These are phyloP conservation scores for Teleopsis dalmanni DNA, from an alignment of 1,140 invertebrate genomes.

Conservation along the genomic window DNA sequence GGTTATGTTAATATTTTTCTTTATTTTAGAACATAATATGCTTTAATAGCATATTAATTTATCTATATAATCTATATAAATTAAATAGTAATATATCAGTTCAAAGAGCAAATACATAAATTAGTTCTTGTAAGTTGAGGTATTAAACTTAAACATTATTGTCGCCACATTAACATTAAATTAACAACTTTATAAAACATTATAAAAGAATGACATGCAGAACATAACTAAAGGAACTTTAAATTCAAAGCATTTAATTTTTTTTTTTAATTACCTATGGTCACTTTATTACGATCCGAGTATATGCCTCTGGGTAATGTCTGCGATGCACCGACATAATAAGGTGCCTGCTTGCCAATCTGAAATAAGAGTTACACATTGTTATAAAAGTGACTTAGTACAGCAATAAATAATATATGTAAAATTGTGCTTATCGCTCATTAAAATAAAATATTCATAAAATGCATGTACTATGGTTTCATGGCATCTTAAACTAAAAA, in stretches of 20 bases:
- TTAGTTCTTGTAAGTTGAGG: not conserved
- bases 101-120: not conserved
- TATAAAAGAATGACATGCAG: not conserved
- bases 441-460: not conserved
- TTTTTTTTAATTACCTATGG: conserved; percentile 30
- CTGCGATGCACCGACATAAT: conserved; percentile 49
- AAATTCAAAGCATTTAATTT: not conserved
- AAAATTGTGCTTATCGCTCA: too few species aligned
- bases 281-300: conserved; percentile 40
- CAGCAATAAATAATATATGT: too few species aligned
- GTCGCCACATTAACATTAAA: too few species aligned
- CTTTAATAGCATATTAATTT: too few species aligned
- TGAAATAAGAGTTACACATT: conserved; percentile 39
- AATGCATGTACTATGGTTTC: not conserved
- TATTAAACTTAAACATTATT: too few species aligned
- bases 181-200: not conserved
- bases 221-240: not conserved
- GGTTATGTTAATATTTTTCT: too few species aligned
- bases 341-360: conserved; percentile 48
- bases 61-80: too few species aligned
- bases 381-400: too few species aligned
- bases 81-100: not conserved
- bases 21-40: too few species aligned
- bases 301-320: conserved; percentile 47
- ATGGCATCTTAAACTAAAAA: not conserved